phyloP scores from a whole-genome alignment of 2,888 invertebrate genomes.

The Ametastegia equiseti region DNA sequence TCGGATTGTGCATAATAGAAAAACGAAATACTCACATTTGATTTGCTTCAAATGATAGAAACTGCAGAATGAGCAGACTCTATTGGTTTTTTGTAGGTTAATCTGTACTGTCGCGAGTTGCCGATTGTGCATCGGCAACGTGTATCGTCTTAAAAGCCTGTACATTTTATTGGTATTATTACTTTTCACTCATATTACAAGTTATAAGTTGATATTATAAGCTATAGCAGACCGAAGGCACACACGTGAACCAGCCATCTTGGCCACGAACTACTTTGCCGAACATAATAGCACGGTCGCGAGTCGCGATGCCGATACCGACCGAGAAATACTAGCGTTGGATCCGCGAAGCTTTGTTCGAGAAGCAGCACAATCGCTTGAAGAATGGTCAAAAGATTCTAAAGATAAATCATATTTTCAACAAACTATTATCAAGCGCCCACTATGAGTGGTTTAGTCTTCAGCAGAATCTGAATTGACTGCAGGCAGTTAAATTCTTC shows the following conservation, averaged over 20 bases:
- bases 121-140: slow-evolving; percentile 54
- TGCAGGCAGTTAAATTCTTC: too few relatives aligned
- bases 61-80: slow-evolving; percentile 65
- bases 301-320: neutral
- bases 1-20: neutral
- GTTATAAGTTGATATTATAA: neutral
- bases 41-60: slow-evolving; percentile 59
- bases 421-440: too few relatives aligned
- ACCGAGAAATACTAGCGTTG: neutral
- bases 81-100: slow-evolving; percentile 53
- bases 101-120: slow-evolving; percentile 52
- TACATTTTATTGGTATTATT: slow-evolving; percentile 59
- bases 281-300: too few relatives aligned
- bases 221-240: neutral
- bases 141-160: slow-evolving; percentile 57
- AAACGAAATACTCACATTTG: slow-evolving; percentile 58
- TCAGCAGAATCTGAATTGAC: too few relatives aligned
- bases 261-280: neutral
- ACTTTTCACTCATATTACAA: neutral
- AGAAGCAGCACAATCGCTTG: neutral
- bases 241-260: slow-evolving; percentile 39
- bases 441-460: too few relatives aligned
- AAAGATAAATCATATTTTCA: too few relatives aligned
- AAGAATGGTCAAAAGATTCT: too few relatives aligned
- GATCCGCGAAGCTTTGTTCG: neutral